Evolutionary conservation across 2,888 invertebrate species (phyloP).

Genomic region (Phorcus lineatus): DNA sequence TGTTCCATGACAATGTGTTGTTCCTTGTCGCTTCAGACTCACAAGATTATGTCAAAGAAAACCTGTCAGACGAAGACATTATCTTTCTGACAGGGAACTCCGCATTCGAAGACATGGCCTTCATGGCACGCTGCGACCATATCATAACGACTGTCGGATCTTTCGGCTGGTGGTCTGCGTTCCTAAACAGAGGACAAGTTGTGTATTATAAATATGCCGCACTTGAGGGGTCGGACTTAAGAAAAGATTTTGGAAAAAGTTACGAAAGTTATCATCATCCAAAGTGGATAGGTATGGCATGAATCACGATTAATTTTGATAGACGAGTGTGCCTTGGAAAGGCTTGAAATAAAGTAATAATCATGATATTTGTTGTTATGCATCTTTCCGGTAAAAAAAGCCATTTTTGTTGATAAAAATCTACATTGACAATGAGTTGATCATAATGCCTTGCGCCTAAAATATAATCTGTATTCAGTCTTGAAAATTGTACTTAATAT

Average conservation of each 20-base stretch:
- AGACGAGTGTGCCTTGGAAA: no score
- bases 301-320: neutral
- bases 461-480: no score
- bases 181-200: neutral
- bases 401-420: no score
- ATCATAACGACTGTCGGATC: neutral
- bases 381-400: no score
- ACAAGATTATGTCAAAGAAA: neutral
- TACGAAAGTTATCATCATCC: neutral
- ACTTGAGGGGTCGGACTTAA: neutral
- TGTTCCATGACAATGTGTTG: neutral
- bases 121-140: neutral
- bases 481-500: no score
- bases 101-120: neutral
- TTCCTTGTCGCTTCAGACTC: neutral
- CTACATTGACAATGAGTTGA: no score
- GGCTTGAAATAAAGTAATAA: no score
- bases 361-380: no score
- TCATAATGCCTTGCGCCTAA: no score
- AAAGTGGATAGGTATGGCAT: neutral
- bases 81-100: neutral
- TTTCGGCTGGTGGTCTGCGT: neutral
- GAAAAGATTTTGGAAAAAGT: neutral
- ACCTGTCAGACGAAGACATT: neutral
- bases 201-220: neutral